Conservation (phyloP, 1,140 invertebrate species). For the Maniola jurtina region DNA sequence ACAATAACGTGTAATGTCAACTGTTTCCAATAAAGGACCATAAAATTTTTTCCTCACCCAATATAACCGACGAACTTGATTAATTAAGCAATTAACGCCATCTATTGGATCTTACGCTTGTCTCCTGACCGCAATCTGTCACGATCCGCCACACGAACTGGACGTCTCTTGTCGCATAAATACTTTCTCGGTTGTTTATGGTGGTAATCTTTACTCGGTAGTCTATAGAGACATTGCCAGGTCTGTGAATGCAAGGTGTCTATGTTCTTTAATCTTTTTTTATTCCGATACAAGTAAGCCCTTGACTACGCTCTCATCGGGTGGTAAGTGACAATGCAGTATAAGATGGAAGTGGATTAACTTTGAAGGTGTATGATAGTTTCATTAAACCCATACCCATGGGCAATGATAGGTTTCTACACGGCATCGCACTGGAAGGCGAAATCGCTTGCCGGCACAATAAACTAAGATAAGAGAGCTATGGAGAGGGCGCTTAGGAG, state of each 20-base stretch:
- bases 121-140: constrained; percentile 60
- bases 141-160: constrained; percentile 43
- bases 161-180: constrained; percentile 50
- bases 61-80: constrained; percentile 44
- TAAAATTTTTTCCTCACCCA: constrained; percentile 11
- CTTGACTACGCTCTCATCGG: too few relatives aligned
- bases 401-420: too few relatives aligned
- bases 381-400: too few relatives aligned
- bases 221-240: constrained; percentile 71
- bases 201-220: constrained; percentile 60
- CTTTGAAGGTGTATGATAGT: too few relatives aligned
- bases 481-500: too few relatives aligned
- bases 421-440: too few relatives aligned
- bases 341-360: too few relatives aligned
- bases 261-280: background rate
- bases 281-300: too few relatives aligned
- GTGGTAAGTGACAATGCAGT: too few relatives aligned
- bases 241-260: constrained; percentile 20
- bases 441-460: too few relatives aligned
- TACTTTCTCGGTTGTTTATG: constrained; percentile 65
- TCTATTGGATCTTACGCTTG: constrained; percentile 57
- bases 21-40: constrained; percentile 7
- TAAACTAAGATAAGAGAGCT: too few relatives aligned
- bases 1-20: background rate
- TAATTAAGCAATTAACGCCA: constrained; percentile 66